Evolutionary conservation across 1,140 invertebrate genomes (phyloP).

Genomic region (Sarcophaga bullata): DNA sequence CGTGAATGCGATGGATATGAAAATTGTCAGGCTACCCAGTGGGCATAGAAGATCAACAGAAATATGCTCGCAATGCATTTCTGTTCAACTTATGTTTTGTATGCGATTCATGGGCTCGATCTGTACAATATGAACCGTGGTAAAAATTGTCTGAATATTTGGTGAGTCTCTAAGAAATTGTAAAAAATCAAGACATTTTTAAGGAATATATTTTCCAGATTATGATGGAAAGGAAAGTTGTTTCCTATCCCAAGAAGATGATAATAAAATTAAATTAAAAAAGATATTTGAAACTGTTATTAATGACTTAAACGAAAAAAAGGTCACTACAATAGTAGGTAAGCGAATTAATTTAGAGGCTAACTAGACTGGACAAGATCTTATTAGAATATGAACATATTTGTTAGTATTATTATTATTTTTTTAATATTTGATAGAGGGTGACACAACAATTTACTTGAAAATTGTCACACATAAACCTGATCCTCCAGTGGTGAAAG

Average conservation of each 20-base stretch:
- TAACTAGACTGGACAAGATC: not conserved
- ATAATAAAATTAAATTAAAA: conserved; percentile 73
- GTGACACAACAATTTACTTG: conserved; percentile 81
- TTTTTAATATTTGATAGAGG: conserved; percentile 68
- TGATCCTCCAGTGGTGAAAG: conserved; percentile 84
- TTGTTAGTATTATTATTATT: conserved; percentile 7
- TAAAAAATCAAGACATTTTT: conserved; percentile 21
- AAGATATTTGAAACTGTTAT: conserved; percentile 81
- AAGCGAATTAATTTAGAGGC: conserved; percentile 49
- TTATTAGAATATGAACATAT: not conserved
- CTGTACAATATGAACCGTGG: conserved; percentile 91
- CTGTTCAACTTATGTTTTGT: conserved; percentile 97
- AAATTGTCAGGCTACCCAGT: conserved; percentile 95
- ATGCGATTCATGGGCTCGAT: conserved; percentile 86
- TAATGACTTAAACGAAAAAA: conserved; percentile 81
- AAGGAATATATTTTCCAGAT: conserved; percentile 67
- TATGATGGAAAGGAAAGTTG: conserved; percentile 83
- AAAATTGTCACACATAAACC: conserved; percentile 80
- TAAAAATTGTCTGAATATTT: conserved; percentile 94
- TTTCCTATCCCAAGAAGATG: conserved; percentile 78
- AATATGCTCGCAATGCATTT: conserved; percentile 93
- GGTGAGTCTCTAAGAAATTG: conserved; percentile 65
- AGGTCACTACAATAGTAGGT: conserved; percentile 82
- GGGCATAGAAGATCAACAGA: conserved; percentile 86
- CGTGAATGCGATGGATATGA: conserved; percentile 84